Conservation (phyloP, 2,113 vertebrate species). For the Ancistrus triradiatus region DNA sequence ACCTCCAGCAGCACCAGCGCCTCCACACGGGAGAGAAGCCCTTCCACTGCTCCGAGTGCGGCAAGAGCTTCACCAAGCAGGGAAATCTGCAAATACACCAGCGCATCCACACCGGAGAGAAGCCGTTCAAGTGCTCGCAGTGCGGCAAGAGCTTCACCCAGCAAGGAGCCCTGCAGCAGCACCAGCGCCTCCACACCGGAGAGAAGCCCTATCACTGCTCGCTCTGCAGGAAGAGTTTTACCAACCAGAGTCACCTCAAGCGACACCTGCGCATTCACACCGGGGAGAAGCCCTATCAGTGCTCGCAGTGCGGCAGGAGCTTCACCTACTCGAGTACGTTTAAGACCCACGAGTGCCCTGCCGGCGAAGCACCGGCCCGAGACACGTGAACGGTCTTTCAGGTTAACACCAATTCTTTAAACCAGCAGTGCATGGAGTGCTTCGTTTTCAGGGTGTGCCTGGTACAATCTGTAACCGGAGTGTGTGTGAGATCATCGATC, state of each 20-base stretch:
- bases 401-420: no score
- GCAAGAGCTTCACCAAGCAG: slow-evolving; percentile 2
- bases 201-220: not conserved
- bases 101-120: not conserved
- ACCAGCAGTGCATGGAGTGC: no score
- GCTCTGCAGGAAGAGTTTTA: not conserved
- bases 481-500: no score
- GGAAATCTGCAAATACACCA: not conserved
- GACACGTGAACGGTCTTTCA: no score
- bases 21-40: slow-evolving; percentile 8
- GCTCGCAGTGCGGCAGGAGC: not conserved
- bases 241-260: not conserved
- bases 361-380: not conserved
- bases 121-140: not conserved
- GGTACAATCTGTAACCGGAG: no score
- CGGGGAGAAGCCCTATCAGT: not conserved
- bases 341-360: not conserved
- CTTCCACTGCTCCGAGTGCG: not conserved
- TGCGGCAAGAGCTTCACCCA: slow-evolving; percentile 2
- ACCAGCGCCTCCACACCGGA: not conserved
- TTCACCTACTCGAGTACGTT: not conserved
- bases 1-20: slow-evolving; percentile 14
- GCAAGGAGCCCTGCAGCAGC: not conserved
- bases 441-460: no score
- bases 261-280: not conserved